phyloP scores from a whole-genome alignment of 2,113 vertebrate genomes.

The Cepphus grylle region DNA sequence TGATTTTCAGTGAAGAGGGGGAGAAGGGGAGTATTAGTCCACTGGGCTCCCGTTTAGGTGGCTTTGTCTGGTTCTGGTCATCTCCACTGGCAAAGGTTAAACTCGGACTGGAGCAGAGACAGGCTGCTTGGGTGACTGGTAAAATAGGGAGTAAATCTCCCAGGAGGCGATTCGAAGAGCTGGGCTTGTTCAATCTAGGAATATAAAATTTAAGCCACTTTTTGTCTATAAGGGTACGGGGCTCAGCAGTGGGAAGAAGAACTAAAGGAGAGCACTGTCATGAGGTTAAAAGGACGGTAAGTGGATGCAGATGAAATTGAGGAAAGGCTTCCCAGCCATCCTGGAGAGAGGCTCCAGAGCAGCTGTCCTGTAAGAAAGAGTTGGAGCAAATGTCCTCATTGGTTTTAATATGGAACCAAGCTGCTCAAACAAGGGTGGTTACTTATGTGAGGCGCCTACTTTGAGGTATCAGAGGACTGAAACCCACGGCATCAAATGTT shows the following conservation, averaged over 20 bases:
- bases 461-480: background rate
- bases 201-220: background rate
- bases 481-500: rapidly evolving
- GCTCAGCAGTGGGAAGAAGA: background rate
- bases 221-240: background rate
- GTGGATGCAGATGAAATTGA: background rate
- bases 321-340: background rate
- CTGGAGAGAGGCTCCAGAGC: background rate
- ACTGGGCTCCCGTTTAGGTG: background rate
- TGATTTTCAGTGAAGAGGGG: background rate
- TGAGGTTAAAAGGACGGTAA: background rate
- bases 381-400: background rate
- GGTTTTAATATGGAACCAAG: background rate
- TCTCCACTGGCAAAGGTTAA: background rate
- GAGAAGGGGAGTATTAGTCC: background rate
- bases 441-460: background rate
- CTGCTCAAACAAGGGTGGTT: background rate
- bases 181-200: background rate
- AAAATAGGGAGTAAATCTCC: background rate
- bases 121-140: background rate
- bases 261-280: background rate
- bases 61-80: background rate
- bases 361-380: background rate
- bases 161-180: background rate
- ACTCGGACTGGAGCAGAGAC: background rate